Conservation (phyloP, 2,113 vertebrate species). For the Rhynchomys soricoides region DNA sequence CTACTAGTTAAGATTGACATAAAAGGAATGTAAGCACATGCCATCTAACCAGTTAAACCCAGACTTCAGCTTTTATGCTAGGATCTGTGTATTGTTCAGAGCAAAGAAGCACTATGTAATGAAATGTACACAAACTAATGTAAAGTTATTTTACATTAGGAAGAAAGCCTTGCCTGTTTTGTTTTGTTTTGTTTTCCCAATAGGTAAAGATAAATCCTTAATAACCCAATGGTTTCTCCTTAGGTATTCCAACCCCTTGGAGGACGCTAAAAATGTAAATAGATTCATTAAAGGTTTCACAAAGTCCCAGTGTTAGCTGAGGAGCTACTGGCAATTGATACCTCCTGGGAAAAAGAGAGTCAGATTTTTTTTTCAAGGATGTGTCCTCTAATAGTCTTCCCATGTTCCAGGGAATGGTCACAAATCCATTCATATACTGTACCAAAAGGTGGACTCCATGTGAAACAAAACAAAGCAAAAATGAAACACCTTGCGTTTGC, state of each 20-base stretch:
- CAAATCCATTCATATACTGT: no score
- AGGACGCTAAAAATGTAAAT: background rate
- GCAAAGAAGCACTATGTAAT: background rate
- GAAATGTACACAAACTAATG: no score
- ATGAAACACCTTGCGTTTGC: background rate
- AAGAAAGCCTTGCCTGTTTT: background rate
- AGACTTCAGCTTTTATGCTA: background rate
- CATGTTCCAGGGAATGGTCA: no score
- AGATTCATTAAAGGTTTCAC: background rate
- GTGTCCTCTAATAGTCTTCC: background rate
- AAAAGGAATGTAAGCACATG: background rate
- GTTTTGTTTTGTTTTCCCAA: accelerated
- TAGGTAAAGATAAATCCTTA: background rate
- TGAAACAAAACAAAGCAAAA: background rate
- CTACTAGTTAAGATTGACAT: constrained; percentile 1
- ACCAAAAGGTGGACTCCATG: no score
- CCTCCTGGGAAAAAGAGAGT: background rate
- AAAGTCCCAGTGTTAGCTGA: background rate
- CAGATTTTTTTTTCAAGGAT: background rate
- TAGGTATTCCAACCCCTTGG: background rate
- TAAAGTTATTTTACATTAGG: background rate
- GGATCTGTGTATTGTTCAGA: background rate
- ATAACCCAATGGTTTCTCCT: background rate
- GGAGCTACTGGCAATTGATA: background rate
- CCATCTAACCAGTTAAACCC: background rate